Percentiles rank a stretch among this genome's conserved stretches.
Conservation (phyloP, 2,113 vertebrate species). For the Uria aalge region DNA sequence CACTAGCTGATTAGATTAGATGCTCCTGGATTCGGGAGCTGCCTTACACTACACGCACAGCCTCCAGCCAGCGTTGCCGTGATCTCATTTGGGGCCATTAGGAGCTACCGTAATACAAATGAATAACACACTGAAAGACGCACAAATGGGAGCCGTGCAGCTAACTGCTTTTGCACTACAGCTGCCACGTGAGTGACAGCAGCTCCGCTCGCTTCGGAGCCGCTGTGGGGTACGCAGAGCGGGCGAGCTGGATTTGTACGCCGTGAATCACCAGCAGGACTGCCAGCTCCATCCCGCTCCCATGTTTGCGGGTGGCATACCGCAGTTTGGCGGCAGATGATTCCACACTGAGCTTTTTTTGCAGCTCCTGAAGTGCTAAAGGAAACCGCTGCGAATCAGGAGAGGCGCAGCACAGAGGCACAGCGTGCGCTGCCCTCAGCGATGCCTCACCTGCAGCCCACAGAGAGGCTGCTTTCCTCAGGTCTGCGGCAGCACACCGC, state of each 20-base stretch:
- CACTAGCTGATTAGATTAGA: neutral
- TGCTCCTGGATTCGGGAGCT: neutral
- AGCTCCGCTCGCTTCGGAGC: neutral
- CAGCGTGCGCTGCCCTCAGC: neutral
- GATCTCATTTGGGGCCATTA: neutral
- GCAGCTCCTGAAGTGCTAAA: neutral
- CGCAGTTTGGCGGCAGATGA: neutral
- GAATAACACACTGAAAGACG: neutral
- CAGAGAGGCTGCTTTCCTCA: neutral
- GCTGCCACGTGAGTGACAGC: neutral
- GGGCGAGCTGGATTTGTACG: neutral
- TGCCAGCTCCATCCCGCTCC: neutral
- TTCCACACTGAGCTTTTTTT: neutral
- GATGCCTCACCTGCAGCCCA: neutral
- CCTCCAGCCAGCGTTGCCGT: neutral
- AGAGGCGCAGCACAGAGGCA: accelerated
- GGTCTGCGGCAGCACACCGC: neutral
- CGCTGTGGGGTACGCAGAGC: accelerated
- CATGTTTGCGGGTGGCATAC: accelerated
- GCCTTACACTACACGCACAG: neutral
- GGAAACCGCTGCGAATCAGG: neutral
- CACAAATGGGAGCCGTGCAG: neutral
- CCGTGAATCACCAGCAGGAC: neutral
- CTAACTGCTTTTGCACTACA: neutral
- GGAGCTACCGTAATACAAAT: neutral